phyloP scores from a whole-genome alignment of 2,797 vertebrate genomes.

The Hemitrygon akajei region DNA sequence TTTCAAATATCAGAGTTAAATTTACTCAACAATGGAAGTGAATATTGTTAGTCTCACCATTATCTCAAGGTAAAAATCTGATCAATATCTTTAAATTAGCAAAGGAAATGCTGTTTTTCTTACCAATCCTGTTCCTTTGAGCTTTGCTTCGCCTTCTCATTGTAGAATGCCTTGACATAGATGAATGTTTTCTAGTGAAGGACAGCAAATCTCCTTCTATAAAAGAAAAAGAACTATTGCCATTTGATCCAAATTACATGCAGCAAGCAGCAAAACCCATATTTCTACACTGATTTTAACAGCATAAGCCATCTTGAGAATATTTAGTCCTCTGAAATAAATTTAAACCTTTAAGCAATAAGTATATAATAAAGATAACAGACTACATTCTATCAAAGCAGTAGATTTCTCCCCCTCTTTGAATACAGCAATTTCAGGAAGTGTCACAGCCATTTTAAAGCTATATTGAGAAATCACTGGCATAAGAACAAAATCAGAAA shows the following conservation, averaged over 20 bases:
- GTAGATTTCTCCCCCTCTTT: too few species aligned
- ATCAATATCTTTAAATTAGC: not conserved
- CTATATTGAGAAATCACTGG: not conserved
- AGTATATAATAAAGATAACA: not conserved
- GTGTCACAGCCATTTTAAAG: not conserved
- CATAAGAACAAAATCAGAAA: not conserved
- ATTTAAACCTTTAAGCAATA: not conserved
- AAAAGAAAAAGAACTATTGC: conserved; percentile 42
- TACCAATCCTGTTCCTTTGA: conserved; percentile 56
- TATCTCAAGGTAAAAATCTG: too few species aligned
- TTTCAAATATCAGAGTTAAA: too few species aligned
- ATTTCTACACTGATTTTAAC: not conserved
- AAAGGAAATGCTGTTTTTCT: conserved; percentile 33
- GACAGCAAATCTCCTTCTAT: conserved; percentile 52
- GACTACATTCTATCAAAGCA: not conserved
- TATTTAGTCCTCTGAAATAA: not conserved
- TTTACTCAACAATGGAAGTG: too few species aligned
- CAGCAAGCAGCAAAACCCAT: not conserved
- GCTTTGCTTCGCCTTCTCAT: conserved; percentile 49
- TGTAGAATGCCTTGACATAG: conserved; percentile 43
- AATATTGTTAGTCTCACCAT: too few species aligned
- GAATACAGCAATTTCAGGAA: not conserved
- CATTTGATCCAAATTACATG: not conserved
- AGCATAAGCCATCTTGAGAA: not conserved
- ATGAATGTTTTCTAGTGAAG: conserved; percentile 46